phyloP scores from a whole-genome alignment of 2,797 vertebrate genomes.

The Anisognathus igniventris region DNA sequence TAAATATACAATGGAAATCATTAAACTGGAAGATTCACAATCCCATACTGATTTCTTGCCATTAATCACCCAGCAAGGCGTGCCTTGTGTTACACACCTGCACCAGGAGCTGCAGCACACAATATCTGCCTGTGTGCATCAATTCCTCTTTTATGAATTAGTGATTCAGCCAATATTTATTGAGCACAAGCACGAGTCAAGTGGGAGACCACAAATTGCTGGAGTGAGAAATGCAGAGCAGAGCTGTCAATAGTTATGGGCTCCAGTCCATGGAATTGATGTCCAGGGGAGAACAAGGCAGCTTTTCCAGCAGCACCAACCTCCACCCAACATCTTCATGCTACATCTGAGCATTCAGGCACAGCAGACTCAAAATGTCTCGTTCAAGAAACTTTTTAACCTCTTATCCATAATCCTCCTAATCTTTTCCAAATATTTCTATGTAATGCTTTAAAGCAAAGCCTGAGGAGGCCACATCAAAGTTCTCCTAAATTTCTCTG shows the following conservation, averaged over 20 bases:
- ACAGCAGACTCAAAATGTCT: not conserved
- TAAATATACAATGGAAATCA: not conserved
- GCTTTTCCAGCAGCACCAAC: not conserved
- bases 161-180: not conserved
- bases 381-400: not conserved
- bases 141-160: not conserved
- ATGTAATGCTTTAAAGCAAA: not conserved
- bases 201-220: not conserved
- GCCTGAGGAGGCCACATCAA: not conserved
- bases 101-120: not conserved
- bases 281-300: not conserved
- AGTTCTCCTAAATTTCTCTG: not conserved
- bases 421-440: not conserved
- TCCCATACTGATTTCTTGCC: not conserved
- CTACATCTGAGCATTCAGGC: not conserved
- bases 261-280: fast-evolving
- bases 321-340: not conserved
- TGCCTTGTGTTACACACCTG: not conserved
- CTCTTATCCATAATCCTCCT: not conserved
- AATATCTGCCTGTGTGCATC: not conserved
- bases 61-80: not conserved
- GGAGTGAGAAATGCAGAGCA: not conserved
- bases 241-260: not conserved
- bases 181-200: not conserved
- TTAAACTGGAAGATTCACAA: not conserved